A percentile compares a stretch with the other conserved stretches of the same genome.
These are phyloP conservation scores for Stenoptilia bipunctidactyla DNA, from an alignment of 2,888 invertebrate species.

Conservation along the genomic window DNA sequence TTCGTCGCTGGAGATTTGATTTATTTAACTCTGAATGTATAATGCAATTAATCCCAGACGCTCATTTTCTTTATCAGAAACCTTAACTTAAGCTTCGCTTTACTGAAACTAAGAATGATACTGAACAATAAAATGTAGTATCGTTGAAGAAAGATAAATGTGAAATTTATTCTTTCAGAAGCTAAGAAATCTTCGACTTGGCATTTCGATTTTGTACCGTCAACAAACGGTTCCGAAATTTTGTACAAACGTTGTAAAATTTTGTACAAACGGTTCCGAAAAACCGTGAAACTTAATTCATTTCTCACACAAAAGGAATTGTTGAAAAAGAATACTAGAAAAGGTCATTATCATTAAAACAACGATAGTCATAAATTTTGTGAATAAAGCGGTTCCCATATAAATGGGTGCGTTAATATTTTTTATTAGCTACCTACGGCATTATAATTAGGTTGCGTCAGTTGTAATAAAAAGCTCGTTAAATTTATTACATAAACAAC, in stretches of 20 bases:
- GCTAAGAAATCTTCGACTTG: not conserved
- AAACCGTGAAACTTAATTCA: too few species aligned
- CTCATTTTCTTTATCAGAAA: too few species aligned
- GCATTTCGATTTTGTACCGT: not conserved
- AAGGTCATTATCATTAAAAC: slow-evolving; percentile 40
- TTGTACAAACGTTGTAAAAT: too few species aligned
- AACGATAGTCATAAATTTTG: slow-evolving; percentile 45
- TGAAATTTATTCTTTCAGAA: not conserved
- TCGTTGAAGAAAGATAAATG: not conserved
- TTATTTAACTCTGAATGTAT: slow-evolving; percentile 1
- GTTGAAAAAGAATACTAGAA: slow-evolving; percentile 13
- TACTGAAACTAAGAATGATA: too few species aligned
- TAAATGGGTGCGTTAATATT: slow-evolving; percentile 33
- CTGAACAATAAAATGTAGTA: too few species aligned
- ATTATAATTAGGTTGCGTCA: slow-evolving; percentile 19
- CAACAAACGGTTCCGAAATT: too few species aligned
- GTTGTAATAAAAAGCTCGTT: slow-evolving; percentile 11
- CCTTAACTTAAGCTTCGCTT: too few species aligned
- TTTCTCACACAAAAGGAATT: too few species aligned
- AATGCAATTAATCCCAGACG: not conserved
- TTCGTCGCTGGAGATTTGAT: not conserved
- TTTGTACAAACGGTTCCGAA: slow-evolving; percentile 36
- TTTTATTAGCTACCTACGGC: slow-evolving; percentile 24
- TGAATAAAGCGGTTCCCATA: slow-evolving; percentile 32
- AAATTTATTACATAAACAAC: slow-evolving; percentile 7